These are phyloP conservation scores for Cosmopolites sordidus DNA, from an alignment of 2,888 invertebrate genomes.

Conservation along the genomic window DNA sequence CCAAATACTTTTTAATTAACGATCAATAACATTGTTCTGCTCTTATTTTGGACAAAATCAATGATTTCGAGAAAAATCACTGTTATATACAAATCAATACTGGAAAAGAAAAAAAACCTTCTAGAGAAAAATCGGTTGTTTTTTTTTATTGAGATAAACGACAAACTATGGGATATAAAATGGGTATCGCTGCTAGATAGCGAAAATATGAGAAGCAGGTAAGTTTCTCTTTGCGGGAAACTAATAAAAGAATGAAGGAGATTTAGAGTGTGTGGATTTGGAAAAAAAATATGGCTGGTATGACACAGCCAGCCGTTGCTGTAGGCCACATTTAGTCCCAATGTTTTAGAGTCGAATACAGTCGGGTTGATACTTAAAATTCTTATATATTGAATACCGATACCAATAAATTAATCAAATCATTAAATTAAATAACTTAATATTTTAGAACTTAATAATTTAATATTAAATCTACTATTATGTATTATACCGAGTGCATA, in stretches of 20 bases:
- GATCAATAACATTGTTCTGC: too few species aligned
- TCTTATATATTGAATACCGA: too few species aligned
- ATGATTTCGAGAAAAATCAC: too few species aligned
- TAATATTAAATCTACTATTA: too few species aligned
- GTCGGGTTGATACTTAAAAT: constrained; percentile 43
- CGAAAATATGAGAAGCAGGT: constrained; percentile 19
- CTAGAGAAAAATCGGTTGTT: neutral
- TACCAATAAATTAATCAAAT: too few species aligned
- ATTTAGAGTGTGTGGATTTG: constrained; percentile 13
- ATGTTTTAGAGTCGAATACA: constrained; percentile 48
- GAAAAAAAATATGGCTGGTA: constrained; percentile 26
- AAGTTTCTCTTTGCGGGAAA: constrained; percentile 2
- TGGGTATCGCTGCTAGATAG: constrained; percentile 5
- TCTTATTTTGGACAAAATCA: too few species aligned
- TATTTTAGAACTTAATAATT: too few species aligned
- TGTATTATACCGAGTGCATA: too few species aligned
- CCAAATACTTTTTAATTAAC: too few species aligned
- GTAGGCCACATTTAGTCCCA: constrained; percentile 56
- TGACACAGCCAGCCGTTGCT: constrained; percentile 62
- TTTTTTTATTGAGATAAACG: neutral
- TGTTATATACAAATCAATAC: too few species aligned
- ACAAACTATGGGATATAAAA: constrained; percentile 1
- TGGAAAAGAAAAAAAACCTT: neutral
- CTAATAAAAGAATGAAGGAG: constrained; percentile 3
- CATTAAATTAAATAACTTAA: too few species aligned